A percentile compares a stretch with the other conserved stretches of the same genome.
These are phyloP conservation scores for Rhimphoctona megacephalus DNA, from an alignment of 2,888 invertebrate species.

Conservation along the genomic window DNA sequence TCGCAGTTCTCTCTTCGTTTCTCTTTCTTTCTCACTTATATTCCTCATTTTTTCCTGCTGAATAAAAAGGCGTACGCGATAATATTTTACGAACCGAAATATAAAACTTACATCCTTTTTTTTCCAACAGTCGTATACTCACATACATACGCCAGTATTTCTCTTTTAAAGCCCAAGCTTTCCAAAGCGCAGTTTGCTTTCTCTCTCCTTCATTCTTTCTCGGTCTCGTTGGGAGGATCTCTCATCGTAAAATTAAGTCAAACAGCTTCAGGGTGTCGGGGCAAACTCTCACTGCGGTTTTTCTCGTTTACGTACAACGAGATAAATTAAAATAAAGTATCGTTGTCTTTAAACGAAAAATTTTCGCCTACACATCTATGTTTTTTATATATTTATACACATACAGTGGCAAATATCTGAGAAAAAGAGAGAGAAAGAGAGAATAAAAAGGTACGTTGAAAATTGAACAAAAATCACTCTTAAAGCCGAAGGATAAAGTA, in stretches of 20 bases:
- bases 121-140: background rate
- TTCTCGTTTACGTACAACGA: slow-evolving; percentile 74
- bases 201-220: slow-evolving; percentile 55
- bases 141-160: slow-evolving; percentile 41
- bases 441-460: slow-evolving; percentile 39
- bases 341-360: slow-evolving; percentile 13
- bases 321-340: slow-evolving; percentile 37
- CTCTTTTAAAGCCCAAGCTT: slow-evolving; percentile 63
- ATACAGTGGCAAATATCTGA: background rate
- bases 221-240: slow-evolving; percentile 60
- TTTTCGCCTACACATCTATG: background rate
- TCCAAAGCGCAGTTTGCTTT: slow-evolving; percentile 31
- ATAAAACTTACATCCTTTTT: slow-evolving; percentile 1
- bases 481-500: slow-evolving; percentile 35
- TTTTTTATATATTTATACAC: slow-evolving; percentile 11
- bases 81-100: background rate
- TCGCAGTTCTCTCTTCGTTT: slow-evolving; percentile 36
- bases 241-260: slow-evolving; percentile 83
- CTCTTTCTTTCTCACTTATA: slow-evolving; percentile 31
- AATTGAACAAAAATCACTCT: slow-evolving; percentile 51
- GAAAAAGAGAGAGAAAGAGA: slow-evolving; percentile 22
- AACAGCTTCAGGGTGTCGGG: slow-evolving; percentile 79
- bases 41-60: slow-evolving; percentile 8
- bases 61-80: slow-evolving; percentile 3
- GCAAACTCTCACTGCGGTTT: slow-evolving; percentile 66